phyloP scores from a whole-genome alignment of 2,113 vertebrate genomes.

The Dasyprocta punctata region DNA sequence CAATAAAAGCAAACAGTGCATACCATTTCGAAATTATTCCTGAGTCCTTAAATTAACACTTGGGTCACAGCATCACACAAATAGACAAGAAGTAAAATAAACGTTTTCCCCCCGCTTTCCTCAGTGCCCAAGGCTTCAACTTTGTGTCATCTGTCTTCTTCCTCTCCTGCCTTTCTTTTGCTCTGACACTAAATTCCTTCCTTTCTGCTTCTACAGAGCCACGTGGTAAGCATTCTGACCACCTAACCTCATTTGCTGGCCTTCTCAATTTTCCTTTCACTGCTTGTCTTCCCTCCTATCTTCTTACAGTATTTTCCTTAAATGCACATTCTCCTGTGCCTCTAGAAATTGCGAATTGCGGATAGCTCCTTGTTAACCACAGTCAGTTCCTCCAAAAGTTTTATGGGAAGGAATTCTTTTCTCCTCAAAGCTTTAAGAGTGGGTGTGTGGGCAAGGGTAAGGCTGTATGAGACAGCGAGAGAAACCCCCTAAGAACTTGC shows the following conservation, averaged over 20 bases:
- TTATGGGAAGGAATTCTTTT: not conserved
- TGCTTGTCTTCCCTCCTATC: not conserved
- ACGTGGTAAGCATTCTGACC: not conserved
- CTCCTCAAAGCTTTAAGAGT: not conserved
- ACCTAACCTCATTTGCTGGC: not conserved
- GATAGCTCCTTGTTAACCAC: not conserved
- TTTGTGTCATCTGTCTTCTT: not conserved
- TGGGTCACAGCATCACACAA: not conserved
- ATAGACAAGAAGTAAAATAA: slow-evolving; percentile 64
- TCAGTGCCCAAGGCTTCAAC: not conserved
- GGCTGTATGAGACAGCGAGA: not conserved
- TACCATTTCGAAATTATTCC: slow-evolving; percentile 44
- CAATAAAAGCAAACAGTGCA: slow-evolving; percentile 60
- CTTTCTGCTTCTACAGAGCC: not conserved
- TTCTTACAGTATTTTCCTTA: not conserved
- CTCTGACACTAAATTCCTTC: not conserved
- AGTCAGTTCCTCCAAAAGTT: not conserved
- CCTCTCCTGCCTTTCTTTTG: not conserved
- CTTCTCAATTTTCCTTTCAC: not conserved
- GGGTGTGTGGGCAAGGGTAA: not conserved
- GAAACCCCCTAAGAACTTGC: not conserved
- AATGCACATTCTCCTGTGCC: not conserved
- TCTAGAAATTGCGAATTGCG: not conserved
- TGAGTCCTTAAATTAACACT: slow-evolving; percentile 28
- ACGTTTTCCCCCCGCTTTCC: not conserved